Base-by-base conservation (phyloP, 2,113 vertebrate species). In the Phoxinus phoxinus region DNA sequence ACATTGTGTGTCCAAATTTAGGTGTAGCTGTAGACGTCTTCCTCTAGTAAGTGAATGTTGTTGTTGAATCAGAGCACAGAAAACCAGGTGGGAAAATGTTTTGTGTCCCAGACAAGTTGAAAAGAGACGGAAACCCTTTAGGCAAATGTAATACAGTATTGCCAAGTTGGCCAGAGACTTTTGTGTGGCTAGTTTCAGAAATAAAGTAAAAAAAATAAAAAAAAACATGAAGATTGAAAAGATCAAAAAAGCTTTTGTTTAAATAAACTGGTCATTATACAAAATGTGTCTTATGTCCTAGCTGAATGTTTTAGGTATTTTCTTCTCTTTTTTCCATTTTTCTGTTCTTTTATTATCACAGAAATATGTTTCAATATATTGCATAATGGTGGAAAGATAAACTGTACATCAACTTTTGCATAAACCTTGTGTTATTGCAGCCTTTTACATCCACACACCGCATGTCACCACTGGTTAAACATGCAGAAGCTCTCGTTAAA, bases 401-500 rank as follows among this genome's bases (percentile, higher is more conserved):
- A 71, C 11, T 79, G 46, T 25, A 73, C 37, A 72, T 72, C 2
- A 44, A 7, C 51, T 78, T 53, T 30, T 58, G 53, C 21, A n/a
- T 59, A 78, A 78, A 59, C 48, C 5, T 78, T 78, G 53, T 15
- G 9, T 58, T 78, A 2, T 90, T 83, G 71, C n/a, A 4, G 9
- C 1, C n/a, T 46, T 41, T 46, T 46, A 25, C 2, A 46, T 46
- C 1, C 41, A 81, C 83, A 65, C 86, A 86, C 21, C 4, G 59
- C 65, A 87, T 88, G 9, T 44, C 12, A 25, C n/a, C 41, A 61
- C 71, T 69, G 77, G 84, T 83, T 61, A 53, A 91, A 90, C 88
- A 88, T 81, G 87, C 90, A 89, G 88, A 90, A 73, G 90, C 87
- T 88, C 85, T 88, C 17, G 86, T 53, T 85, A 75, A 84, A 71